phyloP scores from a whole-genome alignment of 1,140 invertebrate species.

The Hyles vespertilio region DNA sequence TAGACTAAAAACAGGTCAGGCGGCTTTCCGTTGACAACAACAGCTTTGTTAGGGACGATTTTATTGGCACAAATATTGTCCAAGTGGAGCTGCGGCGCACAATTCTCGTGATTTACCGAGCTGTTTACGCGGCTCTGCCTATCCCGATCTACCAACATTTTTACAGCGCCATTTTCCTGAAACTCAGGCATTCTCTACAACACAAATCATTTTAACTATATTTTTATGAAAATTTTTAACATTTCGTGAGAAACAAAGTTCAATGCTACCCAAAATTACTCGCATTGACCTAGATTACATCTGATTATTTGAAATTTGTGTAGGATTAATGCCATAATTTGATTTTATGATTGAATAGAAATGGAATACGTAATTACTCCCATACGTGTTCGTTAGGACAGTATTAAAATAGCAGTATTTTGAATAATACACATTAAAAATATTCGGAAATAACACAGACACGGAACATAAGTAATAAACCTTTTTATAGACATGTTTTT shows the following conservation, averaged over 20 bases:
- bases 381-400: no score
- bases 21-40: slow-evolving; percentile 62
- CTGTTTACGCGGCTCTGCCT: slow-evolving; percentile 59
- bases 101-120: slow-evolving; percentile 63
- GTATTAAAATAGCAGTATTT: no score
- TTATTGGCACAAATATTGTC: slow-evolving; percentile 71
- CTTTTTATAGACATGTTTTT: no score
- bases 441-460: no score
- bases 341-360: no score
- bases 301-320: no score
- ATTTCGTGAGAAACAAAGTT: not conserved
- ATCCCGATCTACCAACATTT: slow-evolving; percentile 49
- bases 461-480: no score
- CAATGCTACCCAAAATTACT: not conserved
- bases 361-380: no score
- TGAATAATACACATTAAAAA: no score
- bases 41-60: slow-evolving; percentile 64
- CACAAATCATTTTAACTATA: slow-evolving; percentile 38
- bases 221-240: slow-evolving; percentile 36
- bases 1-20: slow-evolving; percentile 59
- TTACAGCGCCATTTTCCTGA: slow-evolving; percentile 43
- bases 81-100: slow-evolving; percentile 53
- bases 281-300: no score
- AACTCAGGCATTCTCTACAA: slow-evolving; percentile 35
- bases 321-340: no score